Conservation (phyloP, 2,113 vertebrate species). For the Mormoops blainvillei region DNA sequence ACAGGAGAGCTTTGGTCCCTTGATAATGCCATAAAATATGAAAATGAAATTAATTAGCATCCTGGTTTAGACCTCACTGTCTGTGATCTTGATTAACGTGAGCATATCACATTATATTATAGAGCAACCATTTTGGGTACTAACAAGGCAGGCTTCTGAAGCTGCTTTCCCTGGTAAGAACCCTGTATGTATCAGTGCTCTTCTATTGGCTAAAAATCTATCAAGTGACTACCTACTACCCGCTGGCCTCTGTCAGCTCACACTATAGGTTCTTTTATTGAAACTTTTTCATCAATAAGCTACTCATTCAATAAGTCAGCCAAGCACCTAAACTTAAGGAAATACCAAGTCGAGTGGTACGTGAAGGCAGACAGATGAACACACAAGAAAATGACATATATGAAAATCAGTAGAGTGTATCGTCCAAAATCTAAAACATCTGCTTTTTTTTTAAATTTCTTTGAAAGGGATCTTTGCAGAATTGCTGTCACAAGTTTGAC, state of each 20-base stretch:
- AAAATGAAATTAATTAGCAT: neutral
- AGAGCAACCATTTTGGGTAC: neutral
- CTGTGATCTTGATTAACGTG: neutral
- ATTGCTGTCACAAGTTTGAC: slow-evolving; percentile 31
- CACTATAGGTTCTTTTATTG: neutral
- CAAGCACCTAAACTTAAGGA: neutral
- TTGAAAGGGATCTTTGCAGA: slow-evolving; percentile 29
- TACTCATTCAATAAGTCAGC: neutral
- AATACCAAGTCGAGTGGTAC: neutral
- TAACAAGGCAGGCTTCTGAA: neutral
- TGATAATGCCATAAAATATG: neutral
- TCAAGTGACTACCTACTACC: neutral
- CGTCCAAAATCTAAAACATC: slow-evolving; percentile 16
- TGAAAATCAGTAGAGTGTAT: neutral
- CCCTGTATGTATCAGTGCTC: neutral
- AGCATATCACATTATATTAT: neutral
- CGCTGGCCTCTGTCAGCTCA: neutral
- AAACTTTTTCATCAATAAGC: neutral
- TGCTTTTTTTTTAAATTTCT: slow-evolving; percentile 29
- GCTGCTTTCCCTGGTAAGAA: neutral
- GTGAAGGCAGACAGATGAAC: neutral
- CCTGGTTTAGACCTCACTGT: neutral
- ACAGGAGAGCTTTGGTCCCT: neutral
- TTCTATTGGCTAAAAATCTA: neutral
- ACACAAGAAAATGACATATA: neutral